phyloP scores from a whole-genome alignment of 2,888 invertebrate species.

The Steinernema scapterisci region DNA sequence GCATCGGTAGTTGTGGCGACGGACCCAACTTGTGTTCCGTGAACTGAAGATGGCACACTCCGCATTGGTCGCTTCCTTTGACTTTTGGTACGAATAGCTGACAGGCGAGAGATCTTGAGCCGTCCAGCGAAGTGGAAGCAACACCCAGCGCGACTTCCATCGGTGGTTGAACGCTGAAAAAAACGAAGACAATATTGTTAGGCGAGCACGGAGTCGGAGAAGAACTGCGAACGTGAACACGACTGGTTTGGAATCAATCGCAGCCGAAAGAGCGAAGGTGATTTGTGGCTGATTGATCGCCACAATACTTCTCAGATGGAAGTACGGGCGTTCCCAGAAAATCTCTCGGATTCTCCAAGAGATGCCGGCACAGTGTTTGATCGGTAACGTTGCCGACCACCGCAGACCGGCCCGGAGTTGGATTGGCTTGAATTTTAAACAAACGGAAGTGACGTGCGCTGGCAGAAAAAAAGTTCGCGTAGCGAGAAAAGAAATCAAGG shows the following conservation, averaged over 20 bases:
- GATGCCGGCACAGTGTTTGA: neutral
- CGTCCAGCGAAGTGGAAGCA: neutral
- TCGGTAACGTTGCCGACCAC: neutral
- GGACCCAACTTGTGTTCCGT: neutral
- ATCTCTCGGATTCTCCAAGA: neutral
- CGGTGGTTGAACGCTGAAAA: neutral
- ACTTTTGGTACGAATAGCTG: slow-evolving; percentile 2
- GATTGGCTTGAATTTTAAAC: no score
- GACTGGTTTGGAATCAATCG: slow-evolving; percentile 27
- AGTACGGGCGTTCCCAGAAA: neutral
- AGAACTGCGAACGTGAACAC: neutral
- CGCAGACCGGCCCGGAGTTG: neutral
- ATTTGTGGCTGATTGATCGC: slow-evolving; percentile 2
- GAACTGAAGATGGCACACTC: neutral
- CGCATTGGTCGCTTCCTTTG: slow-evolving; percentile 5
- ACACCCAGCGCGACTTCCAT: slow-evolving; percentile 14
- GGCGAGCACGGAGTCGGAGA: neutral
- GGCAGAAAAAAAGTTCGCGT: no score
- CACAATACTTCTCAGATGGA: neutral
- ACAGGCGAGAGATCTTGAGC: neutral
- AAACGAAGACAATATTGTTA: neutral
- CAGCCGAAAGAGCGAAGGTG: neutral
- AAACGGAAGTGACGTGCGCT: no score
- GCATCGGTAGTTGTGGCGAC: neutral
- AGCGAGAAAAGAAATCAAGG: no score